Evolutionary conservation across 2,113 vertebrate species (phyloP).

Genomic region (Megaptera novaeangliae): DNA sequence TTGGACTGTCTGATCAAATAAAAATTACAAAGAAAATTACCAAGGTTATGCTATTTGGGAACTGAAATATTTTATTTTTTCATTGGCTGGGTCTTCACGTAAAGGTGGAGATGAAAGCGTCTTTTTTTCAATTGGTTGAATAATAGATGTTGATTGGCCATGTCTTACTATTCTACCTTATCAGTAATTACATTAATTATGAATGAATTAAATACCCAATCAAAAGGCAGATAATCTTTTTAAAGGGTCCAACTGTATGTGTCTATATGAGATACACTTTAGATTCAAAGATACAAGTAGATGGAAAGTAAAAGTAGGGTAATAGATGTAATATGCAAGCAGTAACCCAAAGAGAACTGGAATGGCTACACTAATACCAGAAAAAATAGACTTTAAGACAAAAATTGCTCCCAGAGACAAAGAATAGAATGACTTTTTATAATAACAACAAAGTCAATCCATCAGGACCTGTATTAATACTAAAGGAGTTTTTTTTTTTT

Average conservation of each 20-base stretch:
- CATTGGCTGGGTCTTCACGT: neutral
- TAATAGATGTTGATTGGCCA: neutral
- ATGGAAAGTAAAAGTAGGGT: neutral
- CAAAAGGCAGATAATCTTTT: neutral
- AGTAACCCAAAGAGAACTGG: neutral
- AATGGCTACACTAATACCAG: neutral
- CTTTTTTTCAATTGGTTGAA: neutral
- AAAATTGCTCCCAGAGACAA: neutral
- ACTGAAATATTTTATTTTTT: neutral
- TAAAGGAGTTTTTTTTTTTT: neutral
- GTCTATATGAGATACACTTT: neutral
- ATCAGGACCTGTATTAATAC: neutral
- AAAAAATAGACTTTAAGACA: neutral
- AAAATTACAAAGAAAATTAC: neutral
- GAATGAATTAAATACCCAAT: neutral
- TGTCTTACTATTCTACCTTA: neutral
- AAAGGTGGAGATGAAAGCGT: neutral
- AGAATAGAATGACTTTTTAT: neutral
- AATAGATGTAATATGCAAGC: neutral
- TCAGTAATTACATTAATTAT: neutral
- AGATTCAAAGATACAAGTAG: neutral
- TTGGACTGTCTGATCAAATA: neutral
- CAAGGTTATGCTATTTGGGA: neutral
- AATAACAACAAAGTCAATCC: neutral
- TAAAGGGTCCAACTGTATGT: neutral